phyloP scores from a whole-genome alignment of 2,888 invertebrate species.

The Dendrolimus houi region DNA sequence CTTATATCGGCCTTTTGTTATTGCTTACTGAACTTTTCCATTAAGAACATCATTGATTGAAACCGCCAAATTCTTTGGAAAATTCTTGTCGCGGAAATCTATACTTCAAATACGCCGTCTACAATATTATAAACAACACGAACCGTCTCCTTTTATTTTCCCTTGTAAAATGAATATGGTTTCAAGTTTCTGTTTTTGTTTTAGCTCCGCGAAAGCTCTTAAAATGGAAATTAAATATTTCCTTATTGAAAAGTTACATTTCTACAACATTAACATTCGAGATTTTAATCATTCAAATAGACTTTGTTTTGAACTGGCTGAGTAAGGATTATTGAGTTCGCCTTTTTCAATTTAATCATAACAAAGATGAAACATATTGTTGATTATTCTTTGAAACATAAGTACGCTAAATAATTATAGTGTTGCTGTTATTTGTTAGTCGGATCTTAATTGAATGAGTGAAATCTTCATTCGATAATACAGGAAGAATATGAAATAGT shows the following conservation, averaged over 20 bases:
- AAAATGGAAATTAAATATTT: conserved; percentile 61
- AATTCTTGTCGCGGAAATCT: conserved; percentile 48
- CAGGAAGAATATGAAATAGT: too few relatives aligned
- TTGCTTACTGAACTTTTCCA: conserved; percentile 73
- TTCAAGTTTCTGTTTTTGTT: conserved; percentile 47
- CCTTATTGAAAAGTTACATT: conserved; percentile 61
- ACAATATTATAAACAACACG: conserved; percentile 38
- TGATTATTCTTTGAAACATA: neutral
- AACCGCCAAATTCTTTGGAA: conserved; percentile 66
- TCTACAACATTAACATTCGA: conserved; percentile 39
- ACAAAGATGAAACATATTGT: neutral
- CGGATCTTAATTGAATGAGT: too few relatives aligned
- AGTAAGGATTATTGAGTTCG: conserved; percentile 7
- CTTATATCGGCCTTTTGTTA: conserved; percentile 69
- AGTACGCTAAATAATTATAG: conserved; percentile 12
- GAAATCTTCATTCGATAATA: too few relatives aligned
- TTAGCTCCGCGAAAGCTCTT: conserved; percentile 30
- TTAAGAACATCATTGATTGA: conserved; percentile 66
- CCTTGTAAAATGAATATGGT: conserved; percentile 51
- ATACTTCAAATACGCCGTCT: conserved; percentile 19
- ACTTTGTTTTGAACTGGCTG: conserved; percentile 28
- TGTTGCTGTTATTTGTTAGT: conserved; percentile 2
- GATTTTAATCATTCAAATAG: conserved; percentile 54
- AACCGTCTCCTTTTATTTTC: conserved; percentile 40
- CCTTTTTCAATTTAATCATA: neutral